Evolutionary conservation across 1,140 invertebrate genomes (phyloP).

Genomic region (Asbolus verrucosus): DNA sequence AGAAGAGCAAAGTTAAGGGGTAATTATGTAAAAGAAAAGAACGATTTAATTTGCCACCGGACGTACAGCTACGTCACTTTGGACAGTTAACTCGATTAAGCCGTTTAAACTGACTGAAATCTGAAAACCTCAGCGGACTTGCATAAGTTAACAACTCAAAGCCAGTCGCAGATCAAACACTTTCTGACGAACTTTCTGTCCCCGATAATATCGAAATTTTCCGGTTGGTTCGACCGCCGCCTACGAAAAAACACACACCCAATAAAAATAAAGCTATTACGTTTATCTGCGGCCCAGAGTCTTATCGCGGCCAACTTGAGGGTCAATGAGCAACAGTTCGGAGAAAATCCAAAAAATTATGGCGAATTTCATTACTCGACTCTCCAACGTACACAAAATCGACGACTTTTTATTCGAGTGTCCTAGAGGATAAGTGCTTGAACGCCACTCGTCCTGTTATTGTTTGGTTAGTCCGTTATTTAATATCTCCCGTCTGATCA

Average conservation of each 20-base stretch:
- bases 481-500: constrained; percentile 57
- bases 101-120: constrained; percentile 53
- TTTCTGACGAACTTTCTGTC: constrained; percentile 2
- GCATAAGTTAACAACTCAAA: constrained; percentile 39
- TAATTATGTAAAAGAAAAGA: constrained; percentile 65
- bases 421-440: constrained; percentile 43
- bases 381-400: constrained; percentile 19
- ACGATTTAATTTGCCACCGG: constrained; percentile 60
- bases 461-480: constrained; percentile 59
- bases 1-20: constrained; percentile 61
- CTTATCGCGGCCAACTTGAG: constrained; percentile 8
- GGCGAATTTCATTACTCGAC: constrained; percentile 13
- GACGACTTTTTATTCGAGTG: constrained; percentile 25
- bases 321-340: background rate
- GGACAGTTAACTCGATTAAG: constrained; percentile 56
- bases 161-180: constrained; percentile 12
- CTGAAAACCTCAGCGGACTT: constrained; percentile 57
- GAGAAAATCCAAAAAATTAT: background rate
- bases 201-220: background rate
- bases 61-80: constrained; percentile 57
- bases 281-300: background rate
- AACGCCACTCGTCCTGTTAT: constrained; percentile 48
- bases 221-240: too few species aligned
- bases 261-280: too few species aligned
- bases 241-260: background rate